Evolutionary conservation across 2,797 vertebrate genomes (phyloP).

Genomic region (Fistularia tabacaria): DNA sequence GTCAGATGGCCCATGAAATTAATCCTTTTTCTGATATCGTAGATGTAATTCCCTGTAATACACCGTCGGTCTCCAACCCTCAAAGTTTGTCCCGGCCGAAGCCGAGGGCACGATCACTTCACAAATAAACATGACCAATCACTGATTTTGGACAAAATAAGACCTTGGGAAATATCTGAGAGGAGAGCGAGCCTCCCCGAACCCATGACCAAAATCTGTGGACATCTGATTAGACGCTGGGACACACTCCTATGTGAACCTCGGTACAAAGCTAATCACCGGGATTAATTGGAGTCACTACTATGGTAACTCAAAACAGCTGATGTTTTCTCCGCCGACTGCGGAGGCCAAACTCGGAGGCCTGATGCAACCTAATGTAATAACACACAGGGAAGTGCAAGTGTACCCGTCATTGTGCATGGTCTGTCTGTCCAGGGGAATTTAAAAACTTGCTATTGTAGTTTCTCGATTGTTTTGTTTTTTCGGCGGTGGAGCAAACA

Average conservation of each 20-base stretch:
- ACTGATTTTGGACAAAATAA: slow-evolving; percentile 9
- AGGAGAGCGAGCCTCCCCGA: slow-evolving; percentile 24
- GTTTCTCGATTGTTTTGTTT: too few relatives aligned
- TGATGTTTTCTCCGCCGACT: slow-evolving; percentile 73
- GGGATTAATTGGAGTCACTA: slow-evolving; percentile 71
- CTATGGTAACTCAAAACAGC: slow-evolving; percentile 72
- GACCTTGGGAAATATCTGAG: slow-evolving; percentile 23
- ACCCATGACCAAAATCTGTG: slow-evolving; percentile 69
- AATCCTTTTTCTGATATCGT: too few relatives aligned
- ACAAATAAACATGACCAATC: slow-evolving; percentile 8
- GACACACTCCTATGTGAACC: slow-evolving; percentile 41
- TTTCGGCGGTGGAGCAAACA: too few relatives aligned
- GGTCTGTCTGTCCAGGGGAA: too few relatives aligned
- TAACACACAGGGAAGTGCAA: not conserved
- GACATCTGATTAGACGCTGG: slow-evolving; percentile 61
- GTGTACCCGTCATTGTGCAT: not conserved
- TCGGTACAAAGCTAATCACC: slow-evolving; percentile 45
- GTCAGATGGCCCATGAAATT: too few relatives aligned
- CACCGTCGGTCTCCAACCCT: too few relatives aligned
- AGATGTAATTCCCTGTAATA: too few relatives aligned
- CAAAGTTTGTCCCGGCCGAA: not conserved
- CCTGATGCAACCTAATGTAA: slow-evolving; percentile 25
- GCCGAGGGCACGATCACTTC: not conserved
- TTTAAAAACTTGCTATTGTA: too few relatives aligned
- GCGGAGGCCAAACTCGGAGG: slow-evolving; percentile 26